A percentile compares a stretch with the other conserved stretches of the same genome.
phyloP scores from a whole-genome alignment of 2,113 vertebrate species.

The Sturnira hondurensis region DNA sequence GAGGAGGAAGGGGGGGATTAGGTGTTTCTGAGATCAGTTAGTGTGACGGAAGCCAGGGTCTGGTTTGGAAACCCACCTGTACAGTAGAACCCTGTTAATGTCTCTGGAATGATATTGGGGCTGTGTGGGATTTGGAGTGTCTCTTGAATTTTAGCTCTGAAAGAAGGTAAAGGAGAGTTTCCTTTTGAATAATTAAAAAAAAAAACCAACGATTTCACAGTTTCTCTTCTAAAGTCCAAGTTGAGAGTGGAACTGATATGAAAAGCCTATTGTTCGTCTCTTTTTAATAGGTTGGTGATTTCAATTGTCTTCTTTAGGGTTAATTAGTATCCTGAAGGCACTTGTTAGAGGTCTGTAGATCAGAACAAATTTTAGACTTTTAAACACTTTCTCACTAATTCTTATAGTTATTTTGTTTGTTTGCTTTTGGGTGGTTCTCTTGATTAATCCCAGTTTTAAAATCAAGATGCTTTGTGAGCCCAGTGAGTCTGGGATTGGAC shows the following conservation, averaged over 20 bases:
- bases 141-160: neutral
- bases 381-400: neutral
- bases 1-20: neutral
- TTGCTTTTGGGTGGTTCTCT: slow-evolving; percentile 7
- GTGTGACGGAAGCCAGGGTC: neutral
- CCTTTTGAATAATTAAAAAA: neutral
- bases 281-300: neutral
- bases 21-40: neutral
- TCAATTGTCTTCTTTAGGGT: neutral
- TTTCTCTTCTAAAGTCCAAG: neutral
- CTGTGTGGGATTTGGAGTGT: neutral
- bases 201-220: neutral
- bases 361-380: neutral
- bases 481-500: neutral
- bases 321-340: neutral
- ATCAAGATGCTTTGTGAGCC: neutral
- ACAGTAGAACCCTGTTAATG: neutral
- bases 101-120: neutral
- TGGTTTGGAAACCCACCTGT: neutral
- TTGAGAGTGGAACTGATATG: neutral
- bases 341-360: neutral
- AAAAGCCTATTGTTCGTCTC: neutral
- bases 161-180: neutral
- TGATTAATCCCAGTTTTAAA: neutral
- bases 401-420: neutral